Evolutionary conservation across 1,140 invertebrate genomes (phyloP), one percentile per base, ranked within the genome.

Genomic region (Drosophila guanche): DNA sequence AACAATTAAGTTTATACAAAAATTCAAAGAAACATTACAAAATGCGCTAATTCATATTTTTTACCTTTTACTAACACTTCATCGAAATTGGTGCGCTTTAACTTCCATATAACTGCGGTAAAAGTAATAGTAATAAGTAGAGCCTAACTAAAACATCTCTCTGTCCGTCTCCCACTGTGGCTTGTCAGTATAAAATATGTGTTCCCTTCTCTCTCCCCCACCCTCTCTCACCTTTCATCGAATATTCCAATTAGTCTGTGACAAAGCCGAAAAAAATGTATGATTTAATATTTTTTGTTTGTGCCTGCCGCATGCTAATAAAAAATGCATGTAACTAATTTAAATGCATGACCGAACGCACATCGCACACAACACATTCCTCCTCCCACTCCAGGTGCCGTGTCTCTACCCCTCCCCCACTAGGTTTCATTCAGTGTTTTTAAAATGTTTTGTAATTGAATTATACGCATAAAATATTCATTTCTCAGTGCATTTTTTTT

Each of bases 391-490:
- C 20, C 50, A 8, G n/a, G n/a, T n/a, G n/a, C 33, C 20, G 1
- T 20, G 2, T n/a, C 22, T 29, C 7, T 6, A 33, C 29, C 8
- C 0, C 29, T 8, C 7, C 33, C 0, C 10, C 3, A 3, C 33
- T 0, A 3, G 3, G 8, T 4, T 4, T 37, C 8, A 3, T 8
- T 3, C 8, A 23, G 25, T 29, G 41, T 55, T 60, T 48, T 63
- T 50, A 55, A 58, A 65, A 59, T 60, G 56, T 79, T 79, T 59
- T 23, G 60, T 80, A 77, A 86, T 86, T 85, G 77, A 85, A 80
- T 85, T 70, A 80, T 86, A 54, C 65, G 60, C 76, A 85, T 85
- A 65, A 76, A 85, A 73, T 80, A 85, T 85, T 85, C 37, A 66
- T 51, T 53, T 66, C 29, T 56, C 62, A 47, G 5, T 27, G 60